Evolutionary conservation across 2,797 vertebrate species (phyloP).

Genomic region (Smutsia gigantea): DNA sequence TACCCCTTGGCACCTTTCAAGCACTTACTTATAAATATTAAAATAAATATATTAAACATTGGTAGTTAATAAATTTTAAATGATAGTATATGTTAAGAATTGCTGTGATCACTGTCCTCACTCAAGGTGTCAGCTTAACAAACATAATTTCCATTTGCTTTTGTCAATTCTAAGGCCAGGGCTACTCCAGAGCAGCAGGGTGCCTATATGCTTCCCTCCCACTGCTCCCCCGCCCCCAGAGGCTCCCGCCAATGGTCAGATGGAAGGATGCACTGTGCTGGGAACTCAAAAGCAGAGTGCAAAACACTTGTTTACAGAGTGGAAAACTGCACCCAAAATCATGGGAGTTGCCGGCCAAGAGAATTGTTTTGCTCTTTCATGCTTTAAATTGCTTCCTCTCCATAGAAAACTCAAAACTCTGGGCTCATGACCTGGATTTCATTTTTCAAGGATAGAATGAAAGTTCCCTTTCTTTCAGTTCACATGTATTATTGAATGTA

Average conservation of each 20-base stretch:
- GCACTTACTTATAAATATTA: background rate
- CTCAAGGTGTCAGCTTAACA: background rate
- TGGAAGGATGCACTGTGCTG: background rate
- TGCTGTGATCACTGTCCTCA: background rate
- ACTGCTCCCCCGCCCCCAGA: background rate
- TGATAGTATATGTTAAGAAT: background rate
- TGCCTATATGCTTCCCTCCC: background rate
- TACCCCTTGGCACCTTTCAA: background rate
- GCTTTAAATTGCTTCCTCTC: background rate
- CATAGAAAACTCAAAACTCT: background rate
- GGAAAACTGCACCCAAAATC: background rate
- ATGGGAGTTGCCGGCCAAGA: background rate
- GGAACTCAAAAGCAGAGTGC: background rate
- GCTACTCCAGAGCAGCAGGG: background rate
- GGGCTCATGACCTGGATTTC: background rate
- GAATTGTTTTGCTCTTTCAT: background rate
- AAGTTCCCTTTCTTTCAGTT: background rate
- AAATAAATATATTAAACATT: background rate
- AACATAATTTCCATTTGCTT: background rate
- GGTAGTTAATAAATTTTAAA: background rate
- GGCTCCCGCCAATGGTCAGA: background rate
- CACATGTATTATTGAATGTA: background rate
- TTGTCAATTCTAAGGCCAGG: background rate
- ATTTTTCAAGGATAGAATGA: background rate
- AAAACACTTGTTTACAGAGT: background rate